Conservation (phyloP, 2,113 vertebrate genomes). For the Triplophysa tibetana region DNA sequence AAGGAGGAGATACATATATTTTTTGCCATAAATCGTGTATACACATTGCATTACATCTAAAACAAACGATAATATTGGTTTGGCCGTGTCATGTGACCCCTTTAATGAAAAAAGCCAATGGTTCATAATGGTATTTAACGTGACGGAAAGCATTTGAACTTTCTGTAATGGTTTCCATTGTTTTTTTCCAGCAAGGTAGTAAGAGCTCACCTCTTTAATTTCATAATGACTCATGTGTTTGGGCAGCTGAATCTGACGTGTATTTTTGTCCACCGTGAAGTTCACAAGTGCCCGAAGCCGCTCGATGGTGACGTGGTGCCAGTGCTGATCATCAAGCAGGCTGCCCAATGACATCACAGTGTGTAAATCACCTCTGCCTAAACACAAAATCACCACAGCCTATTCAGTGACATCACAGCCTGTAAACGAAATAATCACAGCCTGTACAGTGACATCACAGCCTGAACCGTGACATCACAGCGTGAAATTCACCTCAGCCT, state of each 20-base stretch:
- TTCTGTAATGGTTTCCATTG: no score
- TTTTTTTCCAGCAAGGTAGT: conserved; percentile 50
- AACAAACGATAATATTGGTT: no score
- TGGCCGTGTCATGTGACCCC: no score
- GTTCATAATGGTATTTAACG: no score
- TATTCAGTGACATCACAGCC: no score
- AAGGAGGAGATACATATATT: no score
- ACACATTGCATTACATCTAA: no score
- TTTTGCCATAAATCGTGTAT: no score
- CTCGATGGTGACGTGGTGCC: conserved; percentile 86
- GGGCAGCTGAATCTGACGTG: conserved; percentile 76
- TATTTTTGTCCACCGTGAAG: conserved; percentile 89
- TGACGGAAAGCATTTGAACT: no score
- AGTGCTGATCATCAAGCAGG: conserved; percentile 91
- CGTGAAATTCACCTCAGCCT: no score
- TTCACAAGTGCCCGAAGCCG: conserved; percentile 80
- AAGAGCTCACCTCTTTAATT: conserved; percentile 83
- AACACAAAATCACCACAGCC: background rate
- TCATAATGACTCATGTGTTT: conserved; percentile 79
- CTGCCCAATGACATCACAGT: conserved; percentile 80
- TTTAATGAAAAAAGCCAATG: no score
- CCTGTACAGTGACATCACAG: conserved; percentile 62
- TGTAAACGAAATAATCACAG: no score
- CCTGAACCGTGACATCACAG: conserved; percentile 63
- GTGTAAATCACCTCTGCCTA: conserved; percentile 50